These are phyloP conservation scores for Numida meleagris DNA, from an alignment of 2,113 vertebrate genomes.

Conservation along the genomic window DNA sequence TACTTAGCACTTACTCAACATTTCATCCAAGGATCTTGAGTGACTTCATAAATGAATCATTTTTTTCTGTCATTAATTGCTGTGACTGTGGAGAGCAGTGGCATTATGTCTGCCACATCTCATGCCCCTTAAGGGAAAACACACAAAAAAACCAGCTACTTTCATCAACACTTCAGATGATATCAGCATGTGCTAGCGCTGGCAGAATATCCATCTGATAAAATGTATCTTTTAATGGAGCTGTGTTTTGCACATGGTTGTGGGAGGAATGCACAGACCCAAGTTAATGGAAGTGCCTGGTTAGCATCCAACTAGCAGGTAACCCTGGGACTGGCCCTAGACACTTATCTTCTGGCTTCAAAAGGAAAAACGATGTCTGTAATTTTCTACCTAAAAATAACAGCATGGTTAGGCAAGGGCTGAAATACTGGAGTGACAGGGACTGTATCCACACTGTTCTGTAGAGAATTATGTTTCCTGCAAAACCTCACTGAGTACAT, in stretches of 20 bases:
- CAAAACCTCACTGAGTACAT: fast-evolving
- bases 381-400: constrained; percentile 30
- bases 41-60: not conserved
- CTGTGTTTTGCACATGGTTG: not conserved
- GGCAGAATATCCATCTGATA: not conserved
- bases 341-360: constrained; percentile 29
- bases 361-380: not conserved
- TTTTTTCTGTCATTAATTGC: not conserved
- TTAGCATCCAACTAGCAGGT: constrained; percentile 16
- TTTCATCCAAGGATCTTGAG: not conserved
- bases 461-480: not conserved
- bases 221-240: not conserved
- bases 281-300: not conserved
- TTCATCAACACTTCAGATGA: not conserved
- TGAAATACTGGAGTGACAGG: constrained; percentile 10
- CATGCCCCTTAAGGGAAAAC: not conserved
- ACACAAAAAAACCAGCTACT: not conserved
- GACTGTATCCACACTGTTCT: not conserved
- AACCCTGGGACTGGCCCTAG: not conserved
- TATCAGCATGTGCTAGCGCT: not conserved
- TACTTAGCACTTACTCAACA: not conserved
- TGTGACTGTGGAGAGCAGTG: not conserved
- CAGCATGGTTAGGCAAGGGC: not conserved
- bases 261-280: constrained; percentile 8
- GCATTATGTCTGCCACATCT: not conserved